Evolutionary conservation across 1,140 invertebrate genomes (phyloP).

Genomic region (Drosophila takahashii): DNA sequence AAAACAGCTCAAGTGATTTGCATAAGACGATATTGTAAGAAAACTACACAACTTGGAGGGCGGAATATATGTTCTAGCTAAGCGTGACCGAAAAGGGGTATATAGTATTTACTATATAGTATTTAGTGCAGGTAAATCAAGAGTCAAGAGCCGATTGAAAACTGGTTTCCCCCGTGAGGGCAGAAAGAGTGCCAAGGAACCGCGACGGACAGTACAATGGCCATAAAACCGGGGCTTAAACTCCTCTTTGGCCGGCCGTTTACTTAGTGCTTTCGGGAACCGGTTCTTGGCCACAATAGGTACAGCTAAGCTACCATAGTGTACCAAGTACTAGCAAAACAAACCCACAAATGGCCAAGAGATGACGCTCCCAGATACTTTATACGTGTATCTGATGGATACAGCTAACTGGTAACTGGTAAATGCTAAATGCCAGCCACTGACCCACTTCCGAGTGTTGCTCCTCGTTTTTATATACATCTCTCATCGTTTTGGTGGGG

Average conservation of each 20-base stretch:
- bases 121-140: slow-evolving; percentile 28
- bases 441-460: slow-evolving; percentile 69
- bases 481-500: not conserved
- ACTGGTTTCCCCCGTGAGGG: slow-evolving; percentile 62
- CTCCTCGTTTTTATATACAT: slow-evolving; percentile 3
- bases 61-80: slow-evolving; percentile 60
- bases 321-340: slow-evolving; percentile 47
- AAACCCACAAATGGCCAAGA: slow-evolving; percentile 51
- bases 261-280: slow-evolving; percentile 48
- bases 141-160: slow-evolving; percentile 32
- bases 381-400: slow-evolving; percentile 40
- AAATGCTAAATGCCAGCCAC: slow-evolving; percentile 66
- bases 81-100: slow-evolving; percentile 61
- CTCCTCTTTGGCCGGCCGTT: slow-evolving; percentile 37
- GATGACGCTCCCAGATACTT: slow-evolving; percentile 56
- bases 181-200: slow-evolving; percentile 56
- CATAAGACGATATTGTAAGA: slow-evolving; percentile 50
- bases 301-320: slow-evolving; percentile 42
- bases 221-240: slow-evolving; percentile 47
- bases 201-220: slow-evolving; percentile 43
- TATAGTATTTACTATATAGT: slow-evolving; percentile 3
- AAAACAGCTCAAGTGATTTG: slow-evolving; percentile 50
- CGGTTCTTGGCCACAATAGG: slow-evolving; percentile 55
- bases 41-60: slow-evolving; percentile 7
- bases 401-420: slow-evolving; percentile 27